Evolutionary conservation across 1,140 invertebrate genomes (phyloP).

Genomic region (Brachionus rubens): DNA sequence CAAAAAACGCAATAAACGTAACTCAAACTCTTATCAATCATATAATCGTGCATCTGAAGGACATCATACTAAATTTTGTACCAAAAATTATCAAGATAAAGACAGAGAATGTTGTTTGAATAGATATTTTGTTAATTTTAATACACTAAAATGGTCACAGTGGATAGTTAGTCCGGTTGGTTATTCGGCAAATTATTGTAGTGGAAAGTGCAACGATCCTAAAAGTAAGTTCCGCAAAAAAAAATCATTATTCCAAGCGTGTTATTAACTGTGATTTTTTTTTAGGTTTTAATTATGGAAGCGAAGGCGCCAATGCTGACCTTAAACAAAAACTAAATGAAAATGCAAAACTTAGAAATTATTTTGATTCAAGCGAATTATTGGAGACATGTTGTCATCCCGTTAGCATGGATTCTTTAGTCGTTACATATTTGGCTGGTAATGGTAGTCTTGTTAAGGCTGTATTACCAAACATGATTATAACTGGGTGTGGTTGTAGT

Average conservation of each 20-base stretch:
- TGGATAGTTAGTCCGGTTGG: slow-evolving; percentile 19
- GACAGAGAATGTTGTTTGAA: slow-evolving; percentile 17
- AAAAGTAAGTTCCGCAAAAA: not conserved
- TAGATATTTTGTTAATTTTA: slow-evolving; percentile 22
- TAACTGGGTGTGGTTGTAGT: slow-evolving; percentile 43
- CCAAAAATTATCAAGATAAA: not conserved
- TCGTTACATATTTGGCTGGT: not conserved
- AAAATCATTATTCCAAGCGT: too few species aligned
- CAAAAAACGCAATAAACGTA: not conserved
- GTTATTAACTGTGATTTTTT: not conserved
- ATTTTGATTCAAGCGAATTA: slow-evolving; percentile 23
- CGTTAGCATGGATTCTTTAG: slow-evolving; percentile 31
- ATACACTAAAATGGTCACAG: slow-evolving; percentile 7
- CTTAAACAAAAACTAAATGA: slow-evolving; percentile 20
- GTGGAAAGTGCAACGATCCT: slow-evolving; percentile 16
- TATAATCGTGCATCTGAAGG: not conserved
- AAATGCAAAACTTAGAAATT: not conserved
- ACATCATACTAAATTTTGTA: not conserved
- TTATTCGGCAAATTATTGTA: slow-evolving; percentile 29
- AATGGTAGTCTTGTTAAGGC: not conserved
- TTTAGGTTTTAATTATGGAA: slow-evolving; percentile 38
- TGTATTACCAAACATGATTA: slow-evolving; percentile 25
- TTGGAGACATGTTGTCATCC: slow-evolving; percentile 45
- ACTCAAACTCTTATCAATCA: too few species aligned
- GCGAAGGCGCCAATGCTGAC: not conserved